A percentile compares a stretch with the other conserved stretches of the same genome.
Evolutionary conservation across 2,797 vertebrate genomes (phyloP).

Genomic region (Sylvia borin): DNA sequence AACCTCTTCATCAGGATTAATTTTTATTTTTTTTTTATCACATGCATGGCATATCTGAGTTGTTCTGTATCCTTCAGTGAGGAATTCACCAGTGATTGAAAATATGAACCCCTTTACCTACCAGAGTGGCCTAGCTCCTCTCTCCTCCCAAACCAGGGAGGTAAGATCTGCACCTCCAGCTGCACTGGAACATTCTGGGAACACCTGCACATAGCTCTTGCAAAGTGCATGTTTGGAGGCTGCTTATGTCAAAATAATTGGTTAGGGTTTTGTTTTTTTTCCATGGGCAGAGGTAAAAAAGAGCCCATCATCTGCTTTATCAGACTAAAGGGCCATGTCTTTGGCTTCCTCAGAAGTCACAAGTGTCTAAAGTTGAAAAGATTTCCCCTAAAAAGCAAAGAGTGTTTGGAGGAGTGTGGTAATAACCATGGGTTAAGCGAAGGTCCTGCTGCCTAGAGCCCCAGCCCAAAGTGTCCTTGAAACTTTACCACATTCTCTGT

Average conservation of each 20-base stretch:
- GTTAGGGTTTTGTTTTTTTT: too few species aligned
- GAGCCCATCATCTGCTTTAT: not conserved
- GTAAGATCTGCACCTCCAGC: not conserved
- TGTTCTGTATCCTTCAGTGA: not conserved
- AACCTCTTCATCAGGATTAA: not conserved
- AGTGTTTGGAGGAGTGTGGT: too few species aligned
- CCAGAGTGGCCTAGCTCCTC: not conserved
- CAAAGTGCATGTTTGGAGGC: not conserved
- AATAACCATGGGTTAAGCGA: too few species aligned
- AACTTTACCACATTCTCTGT: too few species aligned
- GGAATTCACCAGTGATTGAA: not conserved
- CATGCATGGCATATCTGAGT: not conserved
- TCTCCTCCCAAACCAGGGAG: not conserved
- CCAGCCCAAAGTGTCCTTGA: too few species aligned
- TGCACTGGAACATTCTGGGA: not conserved
- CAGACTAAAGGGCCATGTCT: not conserved
- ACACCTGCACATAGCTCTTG: not conserved
- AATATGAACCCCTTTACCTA: not conserved
- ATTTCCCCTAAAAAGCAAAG: too few species aligned
- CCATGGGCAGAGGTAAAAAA: not conserved
- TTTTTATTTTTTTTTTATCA: not conserved
- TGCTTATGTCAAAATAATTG: not conserved
- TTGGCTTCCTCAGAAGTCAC: too few species aligned
- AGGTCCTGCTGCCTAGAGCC: too few species aligned
- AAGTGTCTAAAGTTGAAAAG: too few species aligned